phyloP scores from a whole-genome alignment of 1,140 invertebrate species.

The Steinernema feltiae region DNA sequence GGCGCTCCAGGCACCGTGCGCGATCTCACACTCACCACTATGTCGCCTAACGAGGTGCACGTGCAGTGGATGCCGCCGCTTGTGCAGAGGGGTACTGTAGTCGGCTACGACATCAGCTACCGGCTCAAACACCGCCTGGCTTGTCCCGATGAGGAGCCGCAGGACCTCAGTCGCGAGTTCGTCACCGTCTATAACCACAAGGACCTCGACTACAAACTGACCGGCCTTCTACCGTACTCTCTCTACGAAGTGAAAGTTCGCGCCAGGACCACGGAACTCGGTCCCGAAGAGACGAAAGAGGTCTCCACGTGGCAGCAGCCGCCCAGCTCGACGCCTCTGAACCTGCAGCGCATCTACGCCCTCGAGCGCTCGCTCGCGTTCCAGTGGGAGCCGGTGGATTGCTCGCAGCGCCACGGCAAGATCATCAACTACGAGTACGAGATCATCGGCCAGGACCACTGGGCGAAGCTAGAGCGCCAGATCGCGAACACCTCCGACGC shows the following conservation, averaged over 20 bases:
- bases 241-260: slow-evolving; percentile 50
- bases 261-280: slow-evolving; percentile 55
- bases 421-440: slow-evolving; percentile 57
- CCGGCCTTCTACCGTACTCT: slow-evolving; percentile 55
- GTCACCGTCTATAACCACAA: slow-evolving; percentile 58
- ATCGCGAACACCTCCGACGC: slow-evolving; percentile 57
- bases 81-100: slow-evolving; percentile 46
- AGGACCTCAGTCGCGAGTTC: slow-evolving; percentile 56
- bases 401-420: slow-evolving; percentile 55
- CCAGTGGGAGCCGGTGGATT: slow-evolving; percentile 57
- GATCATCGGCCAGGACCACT: slow-evolving; percentile 56
- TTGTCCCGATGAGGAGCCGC: slow-evolving; percentile 55
- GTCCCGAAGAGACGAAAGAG: slow-evolving; percentile 55
- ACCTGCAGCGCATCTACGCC: slow-evolving; percentile 51
- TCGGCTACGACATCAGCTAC: slow-evolving; percentile 58
- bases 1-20: slow-evolving; percentile 54
- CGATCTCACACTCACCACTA: slow-evolving; percentile 48
- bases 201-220: slow-evolving; percentile 56
- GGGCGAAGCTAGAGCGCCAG: slow-evolving; percentile 56
- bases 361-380: slow-evolving; percentile 56
- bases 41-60: slow-evolving; percentile 55
- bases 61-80: slow-evolving; percentile 50
- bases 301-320: slow-evolving; percentile 55
- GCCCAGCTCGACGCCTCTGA: slow-evolving; percentile 54
- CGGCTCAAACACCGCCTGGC: slow-evolving; percentile 55